Evolutionary conservation across 1,140 invertebrate genomes (phyloP).

Genomic region (Drosophila sturtevanti): DNA sequence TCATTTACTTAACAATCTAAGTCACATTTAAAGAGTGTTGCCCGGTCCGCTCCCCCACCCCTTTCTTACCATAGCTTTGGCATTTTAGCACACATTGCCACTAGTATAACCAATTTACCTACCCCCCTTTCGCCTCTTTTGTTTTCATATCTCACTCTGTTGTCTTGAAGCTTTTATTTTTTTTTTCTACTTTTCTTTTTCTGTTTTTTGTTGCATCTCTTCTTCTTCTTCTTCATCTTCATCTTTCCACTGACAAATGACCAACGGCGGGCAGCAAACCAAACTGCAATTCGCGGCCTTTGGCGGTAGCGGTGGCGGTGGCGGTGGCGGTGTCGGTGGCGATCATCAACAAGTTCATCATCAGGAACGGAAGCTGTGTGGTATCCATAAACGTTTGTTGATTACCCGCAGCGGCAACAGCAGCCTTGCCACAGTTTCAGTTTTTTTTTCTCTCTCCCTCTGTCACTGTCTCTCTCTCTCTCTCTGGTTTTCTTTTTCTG

Average conservation of each 20-base stretch:
- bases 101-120: conserved; percentile 1
- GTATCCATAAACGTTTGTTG: conserved; percentile 75
- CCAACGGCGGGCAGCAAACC: conserved; percentile 17
- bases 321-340: conserved; percentile 23
- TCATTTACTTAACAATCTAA: not conserved
- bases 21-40: not conserved
- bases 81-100: conserved; percentile 4
- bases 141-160: conserved; percentile 8
- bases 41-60: not conserved
- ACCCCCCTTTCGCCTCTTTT: not conserved
- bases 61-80: too few species aligned
- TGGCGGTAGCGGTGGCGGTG: conserved; percentile 19
- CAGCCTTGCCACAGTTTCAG: conserved; percentile 65
- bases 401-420: conserved; percentile 65
- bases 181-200: too few species aligned
- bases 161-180: not conserved
- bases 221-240: conserved; percentile 14
- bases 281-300: conserved; percentile 14
- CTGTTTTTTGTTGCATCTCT: not conserved
- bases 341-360: conserved; percentile 78
- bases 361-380: conserved; percentile 35
- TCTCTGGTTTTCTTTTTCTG: not conserved
- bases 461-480: too few species aligned
- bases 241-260: conserved; percentile 57
- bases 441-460: conserved; percentile 3